Evolutionary conservation across 2,113 vertebrate species (phyloP).

Genomic region (Psittacara wagleri): DNA sequence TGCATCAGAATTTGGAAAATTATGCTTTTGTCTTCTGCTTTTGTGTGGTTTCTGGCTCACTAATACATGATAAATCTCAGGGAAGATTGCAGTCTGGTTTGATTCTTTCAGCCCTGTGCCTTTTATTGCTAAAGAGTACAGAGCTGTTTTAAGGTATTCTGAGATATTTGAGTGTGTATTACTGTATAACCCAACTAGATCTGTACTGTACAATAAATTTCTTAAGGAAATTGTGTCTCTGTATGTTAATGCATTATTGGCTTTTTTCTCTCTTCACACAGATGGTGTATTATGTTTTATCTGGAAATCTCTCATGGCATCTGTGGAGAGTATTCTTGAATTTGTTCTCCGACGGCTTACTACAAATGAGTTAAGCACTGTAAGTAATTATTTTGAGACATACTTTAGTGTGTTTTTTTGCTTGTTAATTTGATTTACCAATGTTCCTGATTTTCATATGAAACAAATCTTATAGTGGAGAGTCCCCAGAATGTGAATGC

Average conservation of each 20-base stretch:
- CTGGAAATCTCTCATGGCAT: conserved; percentile 63
- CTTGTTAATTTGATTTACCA: neutral
- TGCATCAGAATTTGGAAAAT: neutral
- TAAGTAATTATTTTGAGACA: conserved; percentile 61
- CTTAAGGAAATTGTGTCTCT: neutral
- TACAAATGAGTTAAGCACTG: conserved; percentile 80
- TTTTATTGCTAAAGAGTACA: neutral
- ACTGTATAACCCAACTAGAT: neutral
- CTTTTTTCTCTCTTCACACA: neutral
- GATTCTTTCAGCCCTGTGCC: neutral
- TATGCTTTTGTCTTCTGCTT: neutral
- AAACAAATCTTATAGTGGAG: neutral
- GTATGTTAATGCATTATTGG: neutral
- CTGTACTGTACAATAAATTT: neutral
- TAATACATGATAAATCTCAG: neutral
- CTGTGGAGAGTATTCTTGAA: conserved; percentile 78
- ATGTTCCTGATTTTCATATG: neutral
- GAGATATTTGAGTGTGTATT: neutral
- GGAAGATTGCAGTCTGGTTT: neutral
- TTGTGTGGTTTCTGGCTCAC: neutral
- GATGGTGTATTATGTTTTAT: conserved; percentile 74
- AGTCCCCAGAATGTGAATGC: neutral
- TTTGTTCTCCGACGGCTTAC: conserved; percentile 83
- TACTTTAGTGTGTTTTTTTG: neutral
- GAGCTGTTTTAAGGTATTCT: neutral